A percentile compares a stretch with the other conserved stretches of the same genome.
These are phyloP conservation scores for Drosophila littoralis DNA, from an alignment of 1,140 invertebrate species.

Conservation along the genomic window DNA sequence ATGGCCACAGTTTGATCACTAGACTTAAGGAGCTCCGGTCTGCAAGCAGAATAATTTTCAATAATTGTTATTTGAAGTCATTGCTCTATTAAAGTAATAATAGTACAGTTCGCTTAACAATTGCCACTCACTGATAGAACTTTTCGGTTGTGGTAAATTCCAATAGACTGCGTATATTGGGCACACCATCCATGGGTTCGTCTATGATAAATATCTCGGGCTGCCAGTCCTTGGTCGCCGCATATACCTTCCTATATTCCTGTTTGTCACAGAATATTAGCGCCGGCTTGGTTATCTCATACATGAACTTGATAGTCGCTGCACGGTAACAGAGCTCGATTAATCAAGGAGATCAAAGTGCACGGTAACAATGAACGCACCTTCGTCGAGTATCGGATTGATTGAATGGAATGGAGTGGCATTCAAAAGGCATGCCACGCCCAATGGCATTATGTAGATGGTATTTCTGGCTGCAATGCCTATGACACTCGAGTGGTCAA, in stretches of 20 bases:
- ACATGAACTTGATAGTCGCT: conserved; percentile 35
- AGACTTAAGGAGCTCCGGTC: conserved; percentile 27
- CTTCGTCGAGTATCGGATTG: conserved; percentile 39
- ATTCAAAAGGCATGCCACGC: conserved; percentile 47
- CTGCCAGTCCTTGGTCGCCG: conserved; percentile 8
- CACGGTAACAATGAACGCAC: not conserved
- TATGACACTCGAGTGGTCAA: conserved; percentile 37
- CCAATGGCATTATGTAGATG: conserved; percentile 37
- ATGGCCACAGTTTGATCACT: conserved; percentile 69
- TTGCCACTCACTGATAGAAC: conserved; percentile 45
- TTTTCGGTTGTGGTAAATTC: conserved; percentile 32
- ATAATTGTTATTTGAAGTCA: no score
- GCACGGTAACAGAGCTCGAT: not conserved
- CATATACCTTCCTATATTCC: conserved; percentile 16
- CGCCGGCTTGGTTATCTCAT: conserved; percentile 38
- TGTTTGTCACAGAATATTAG: conserved; percentile 57
- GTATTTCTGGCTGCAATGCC: conserved; percentile 41
- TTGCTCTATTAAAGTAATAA: no score
- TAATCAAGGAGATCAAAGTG: no score
- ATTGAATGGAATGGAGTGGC: conserved; percentile 43
- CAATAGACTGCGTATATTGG: conserved; percentile 44
- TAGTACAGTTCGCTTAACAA: conserved; percentile 17
- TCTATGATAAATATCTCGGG: conserved; percentile 33
- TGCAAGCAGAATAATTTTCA: conserved; percentile 19
- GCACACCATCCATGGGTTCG: conserved; percentile 31